Base-by-base conservation (phyloP, 1,140 invertebrate genomes). In the Delia radicum region DNA sequence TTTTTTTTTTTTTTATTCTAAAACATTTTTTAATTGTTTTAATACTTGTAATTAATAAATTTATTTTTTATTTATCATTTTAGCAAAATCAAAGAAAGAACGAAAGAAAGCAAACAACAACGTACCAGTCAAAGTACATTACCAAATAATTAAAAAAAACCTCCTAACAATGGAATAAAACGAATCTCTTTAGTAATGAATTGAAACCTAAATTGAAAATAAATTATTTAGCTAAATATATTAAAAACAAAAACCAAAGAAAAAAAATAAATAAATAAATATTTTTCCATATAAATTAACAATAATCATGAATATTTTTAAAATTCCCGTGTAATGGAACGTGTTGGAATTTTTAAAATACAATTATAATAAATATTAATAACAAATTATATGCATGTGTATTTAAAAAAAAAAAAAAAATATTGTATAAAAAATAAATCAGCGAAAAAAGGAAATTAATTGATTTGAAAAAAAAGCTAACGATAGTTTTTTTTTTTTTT, bases 321-420 rank as follows among this genome's bases (percentile, higher is more conserved):
- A 31, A 37, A 69, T 31, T 69, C 29, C 65, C 65, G 65, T 69
- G 65, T 69, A 37, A 37, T 37, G 6, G n/a, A 69, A 69, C 65
- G 65, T 69, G 65, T 69, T 69, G 65, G 65, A 69, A 69, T 69
- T 69, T 69, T 29, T 27, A 26, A 27, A 2, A 21, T 33, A 69
- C 29, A 67, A 55, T 18, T 55, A 15, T 21, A 55, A 55, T 21
- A 24, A 4, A 48, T 48, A 10, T 37, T 37, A 10, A 37, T 10
- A 10, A 10, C 1, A 37, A 37, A 37, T 37, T 10, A 37, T 10
- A 37, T 37, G 12, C 4, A 4, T 6, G 12, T 33, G 31, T 33
- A 6, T 33, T 1, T 10, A 37, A 37, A 37, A 2, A 10, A 48
- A 48, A 48, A n/a, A 55, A 55, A 24, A 7, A 55, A 55, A n/a